These are phyloP conservation scores for Drosophila serrata DNA, from an alignment of 1,140 invertebrate species.

Conservation along the genomic window DNA sequence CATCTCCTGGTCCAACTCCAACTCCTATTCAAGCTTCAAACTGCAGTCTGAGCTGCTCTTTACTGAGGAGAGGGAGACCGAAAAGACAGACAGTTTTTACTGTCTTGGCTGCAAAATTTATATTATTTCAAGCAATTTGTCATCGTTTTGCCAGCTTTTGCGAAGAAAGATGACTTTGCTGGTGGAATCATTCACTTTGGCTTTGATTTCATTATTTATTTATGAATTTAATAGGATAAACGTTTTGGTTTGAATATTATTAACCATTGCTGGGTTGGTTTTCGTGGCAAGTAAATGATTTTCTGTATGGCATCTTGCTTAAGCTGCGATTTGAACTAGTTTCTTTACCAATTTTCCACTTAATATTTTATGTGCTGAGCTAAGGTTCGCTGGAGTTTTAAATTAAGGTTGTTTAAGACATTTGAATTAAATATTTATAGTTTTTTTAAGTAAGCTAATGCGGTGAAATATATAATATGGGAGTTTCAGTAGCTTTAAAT, in stretches of 20 bases:
- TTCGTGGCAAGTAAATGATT: conserved; percentile 36
- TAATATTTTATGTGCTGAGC: conserved; percentile 45
- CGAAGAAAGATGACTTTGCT: conserved; percentile 72
- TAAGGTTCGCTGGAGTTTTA: neutral
- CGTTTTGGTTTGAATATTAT: neutral
- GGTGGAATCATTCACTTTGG: conserved; percentile 44
- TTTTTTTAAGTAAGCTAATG: neutral
- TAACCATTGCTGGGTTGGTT: neutral
- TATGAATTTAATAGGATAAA: conserved; percentile 4
- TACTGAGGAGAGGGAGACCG: conserved; percentile 10
- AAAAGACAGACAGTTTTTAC: conserved; percentile 74
- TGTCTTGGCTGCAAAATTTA: conserved; percentile 81
- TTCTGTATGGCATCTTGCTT: conserved; percentile 3
- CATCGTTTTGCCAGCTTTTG: conserved; percentile 75
- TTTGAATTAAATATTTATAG: too few species aligned
- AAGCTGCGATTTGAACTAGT: conserved; percentile 27
- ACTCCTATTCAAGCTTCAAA: conserved; percentile 26
- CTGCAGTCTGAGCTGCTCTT: conserved; percentile 29
- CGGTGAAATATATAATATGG: neutral
- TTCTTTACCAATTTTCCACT: conserved; percentile 74
- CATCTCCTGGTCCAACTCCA: conserved; percentile 16
- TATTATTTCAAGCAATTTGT: conserved; percentile 83
- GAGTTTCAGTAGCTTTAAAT: neutral
- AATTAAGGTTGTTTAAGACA: neutral
- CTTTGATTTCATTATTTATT: conserved; percentile 28